Percentiles rank a stretch among this genome's conserved stretches.
phyloP scores from a whole-genome alignment of 2,888 invertebrate genomes.

The Eurytoma californica region DNA sequence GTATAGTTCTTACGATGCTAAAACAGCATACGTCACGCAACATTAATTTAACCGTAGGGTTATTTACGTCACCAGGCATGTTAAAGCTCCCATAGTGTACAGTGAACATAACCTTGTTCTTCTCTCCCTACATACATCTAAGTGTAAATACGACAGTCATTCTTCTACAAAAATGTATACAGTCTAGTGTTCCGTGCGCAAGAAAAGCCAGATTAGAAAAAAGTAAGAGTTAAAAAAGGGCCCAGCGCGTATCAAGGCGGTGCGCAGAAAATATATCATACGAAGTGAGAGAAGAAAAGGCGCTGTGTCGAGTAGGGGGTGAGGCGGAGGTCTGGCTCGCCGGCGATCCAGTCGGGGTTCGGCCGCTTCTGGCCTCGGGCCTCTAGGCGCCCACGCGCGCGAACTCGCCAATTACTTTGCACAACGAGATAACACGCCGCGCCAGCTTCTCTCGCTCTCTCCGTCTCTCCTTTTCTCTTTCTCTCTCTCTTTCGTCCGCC shows the following conservation, averaged over 20 bases:
- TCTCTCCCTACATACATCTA: too few species aligned
- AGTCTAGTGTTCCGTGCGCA: neutral
- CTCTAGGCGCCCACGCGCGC: conserved; percentile 70
- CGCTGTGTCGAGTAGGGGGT: neutral
- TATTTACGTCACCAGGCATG: too few species aligned
- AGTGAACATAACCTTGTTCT: too few species aligned
- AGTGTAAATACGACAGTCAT: too few species aligned
- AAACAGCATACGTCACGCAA: too few species aligned
- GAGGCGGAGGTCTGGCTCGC: conserved; percentile 52
- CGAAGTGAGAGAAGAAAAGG: conserved; percentile 20
- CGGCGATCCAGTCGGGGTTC: neutral
- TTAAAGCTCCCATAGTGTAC: too few species aligned
- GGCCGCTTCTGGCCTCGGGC: conserved; percentile 55
- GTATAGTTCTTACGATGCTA: too few species aligned
- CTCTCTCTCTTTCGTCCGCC: conserved; percentile 47
- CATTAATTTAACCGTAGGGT: too few species aligned
- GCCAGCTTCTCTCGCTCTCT: conserved; percentile 56
- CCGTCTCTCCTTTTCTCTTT: conserved; percentile 25
- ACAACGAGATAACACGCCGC: conserved; percentile 70
- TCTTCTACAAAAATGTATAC: too few species aligned
- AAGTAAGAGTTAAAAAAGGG: neutral
- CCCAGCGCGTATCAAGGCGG: neutral
- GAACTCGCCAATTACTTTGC: conserved; percentile 73
- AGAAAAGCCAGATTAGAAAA: neutral
- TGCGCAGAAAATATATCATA: conserved; percentile 20